Base-by-base conservation (phyloP, 2,888 invertebrate genomes). In the Chrysodeixis includens region DNA sequence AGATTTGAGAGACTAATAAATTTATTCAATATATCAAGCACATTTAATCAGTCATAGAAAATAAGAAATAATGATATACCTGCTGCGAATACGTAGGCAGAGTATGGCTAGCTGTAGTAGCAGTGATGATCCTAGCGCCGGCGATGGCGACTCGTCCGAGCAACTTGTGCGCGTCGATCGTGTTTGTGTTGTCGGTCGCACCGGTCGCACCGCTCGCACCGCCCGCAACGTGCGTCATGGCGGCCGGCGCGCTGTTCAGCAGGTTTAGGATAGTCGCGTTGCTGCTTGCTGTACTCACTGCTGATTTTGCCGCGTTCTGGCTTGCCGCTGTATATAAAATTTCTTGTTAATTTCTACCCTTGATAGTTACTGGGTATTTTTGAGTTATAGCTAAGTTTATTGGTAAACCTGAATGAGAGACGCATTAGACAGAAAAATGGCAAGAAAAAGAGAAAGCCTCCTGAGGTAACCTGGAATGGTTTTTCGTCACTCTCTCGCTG, bases 201-300 rank as follows among this genome's bases (percentile, higher is more conserved):
- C 26, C 12, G 26, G 22, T 14, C 1, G 26, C 14, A 26, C 26
- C 16, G n/a, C n/a, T n/a, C n/a, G n/a, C n/a, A 53, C 64, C 79
- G 16, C 80, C 75, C 6, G 86, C 79, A 10, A 96, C 95, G 46
- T 96, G 97, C 3, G 97, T 96, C 96, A 96, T 96, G 66, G 97
- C 97, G 67, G 97, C 97, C 51, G 97, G 97, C 30, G 97, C 97
- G 85, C 97, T 97, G 88, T 98, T 98, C 69, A 98, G 90, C 61
- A 98, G 90, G 90, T 97, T 98, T 70, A 97, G 95, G 84, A 97
- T 97, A 10, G 97, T 97, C 1, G 97, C 96, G 87, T 97, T 97
- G 85, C 92, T 96, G 69, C 90, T 94, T 4, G 95, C 92, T 30
- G 96, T 93, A 73, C 93, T 96, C 26, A 93, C 94, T 14, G 89